Evolutionary conservation across 2,113 vertebrate genomes (phyloP), one percentile per base, ranked within the genome.

Genomic region (Oophaga pumilio): DNA sequence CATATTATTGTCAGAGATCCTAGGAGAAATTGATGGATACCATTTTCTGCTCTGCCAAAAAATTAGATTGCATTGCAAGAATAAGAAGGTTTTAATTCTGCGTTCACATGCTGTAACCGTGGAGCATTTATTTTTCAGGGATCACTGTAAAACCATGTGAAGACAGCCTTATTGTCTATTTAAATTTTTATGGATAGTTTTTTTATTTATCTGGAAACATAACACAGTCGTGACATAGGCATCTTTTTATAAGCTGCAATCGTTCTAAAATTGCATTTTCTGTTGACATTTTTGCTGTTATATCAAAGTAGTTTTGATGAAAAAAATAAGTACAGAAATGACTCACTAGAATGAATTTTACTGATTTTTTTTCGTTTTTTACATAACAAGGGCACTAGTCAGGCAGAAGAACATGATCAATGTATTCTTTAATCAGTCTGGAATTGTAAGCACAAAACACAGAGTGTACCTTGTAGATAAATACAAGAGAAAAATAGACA

Each of bases 371-470:
- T 7, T 33, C 33, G 5, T 43, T 80, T 20, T 28, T 2, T 28
- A 20, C 13, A 64, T 18, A 64, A 82, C 57, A 64, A 82, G 10
- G 15, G 59, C 59, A 82, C 20, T 28, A 43, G 59, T 59, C 28
- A 82, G 14, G 57, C 56, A 81, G 15, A 80, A 59, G 57, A 33
- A 14, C 79, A 22, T 64, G 79, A 82, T 62, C 79, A 82, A 82
- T 82, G 57, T 5, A 64, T 22, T 82, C 28, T 82, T n/a, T 49
- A 82, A 82, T 82, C 28, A 82, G 9, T 64, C 50, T 64, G 26
- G 20, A 52, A 64, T 49, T 64, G 59, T 57, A 49, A 43, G 79
- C 26, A 64, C 57, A 43, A 60, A 80, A 57, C 56, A 60, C 78
- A 15, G 11, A 82, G 59, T 14, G 64, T 50, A 64, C 17, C 57